phyloP scores from a whole-genome alignment of 2,888 invertebrate genomes.

The Drosophila dives region DNA sequence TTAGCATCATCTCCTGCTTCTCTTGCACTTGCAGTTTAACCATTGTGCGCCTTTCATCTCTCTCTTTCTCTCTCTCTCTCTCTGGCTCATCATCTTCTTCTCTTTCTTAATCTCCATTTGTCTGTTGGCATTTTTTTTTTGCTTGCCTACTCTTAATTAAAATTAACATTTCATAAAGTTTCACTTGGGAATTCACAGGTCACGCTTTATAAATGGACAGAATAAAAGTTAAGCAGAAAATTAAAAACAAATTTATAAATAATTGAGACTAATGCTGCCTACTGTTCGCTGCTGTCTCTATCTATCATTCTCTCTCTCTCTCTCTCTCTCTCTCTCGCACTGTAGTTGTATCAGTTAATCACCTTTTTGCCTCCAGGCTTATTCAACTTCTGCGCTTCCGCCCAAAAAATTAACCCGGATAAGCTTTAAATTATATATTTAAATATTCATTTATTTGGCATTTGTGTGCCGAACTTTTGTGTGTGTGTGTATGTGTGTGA shows the following conservation, averaged over 20 bases:
- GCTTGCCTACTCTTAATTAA: slow-evolving; percentile 70
- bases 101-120: neutral
- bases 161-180: slow-evolving; percentile 75
- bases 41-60: slow-evolving; percentile 42
- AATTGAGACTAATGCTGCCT: slow-evolving; percentile 47
- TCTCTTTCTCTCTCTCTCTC: neutral
- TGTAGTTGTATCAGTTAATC: neutral
- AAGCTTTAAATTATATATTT: slow-evolving; percentile 69
- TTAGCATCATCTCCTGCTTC: slow-evolving; percentile 4
- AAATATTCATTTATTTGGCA: slow-evolving; percentile 52
- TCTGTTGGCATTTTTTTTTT: neutral
- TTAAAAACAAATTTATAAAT: slow-evolving; percentile 58
- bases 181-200: slow-evolving; percentile 13
- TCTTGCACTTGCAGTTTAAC: slow-evolving; percentile 39
- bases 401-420: slow-evolving; percentile 49
- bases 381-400: slow-evolving; percentile 42
- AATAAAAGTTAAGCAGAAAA: slow-evolving; percentile 23
- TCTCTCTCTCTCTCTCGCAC: neutral
- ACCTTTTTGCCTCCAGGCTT: slow-evolving; percentile 20
- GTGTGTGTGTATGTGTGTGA: neutral
- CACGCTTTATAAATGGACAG: slow-evolving; percentile 11
- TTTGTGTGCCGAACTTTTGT: slow-evolving; percentile 13
- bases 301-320: neutral
- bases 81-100: neutral
- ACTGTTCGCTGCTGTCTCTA: slow-evolving; percentile 10